Base-by-base conservation (phyloP, 2,113 vertebrate species). In the Oceanodroma tethys region DNA sequence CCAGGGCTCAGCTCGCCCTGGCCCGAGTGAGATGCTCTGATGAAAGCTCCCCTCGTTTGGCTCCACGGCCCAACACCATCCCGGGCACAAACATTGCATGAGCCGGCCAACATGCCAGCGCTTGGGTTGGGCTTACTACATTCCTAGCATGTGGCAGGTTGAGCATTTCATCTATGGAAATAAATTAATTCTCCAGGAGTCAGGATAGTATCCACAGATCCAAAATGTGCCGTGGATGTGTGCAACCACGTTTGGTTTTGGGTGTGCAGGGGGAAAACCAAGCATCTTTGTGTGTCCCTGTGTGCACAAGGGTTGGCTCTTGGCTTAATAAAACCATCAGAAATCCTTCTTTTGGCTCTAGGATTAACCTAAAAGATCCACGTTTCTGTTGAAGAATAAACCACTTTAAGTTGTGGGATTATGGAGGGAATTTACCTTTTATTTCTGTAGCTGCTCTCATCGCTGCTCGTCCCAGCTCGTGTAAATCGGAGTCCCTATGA, bases 391-490 rank as follows among this genome's bases (percentile, higher is more conserved):
- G 80, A 58, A 67, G 84, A 73, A 67, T 42, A 52, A 85, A 88
- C 27, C 7, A 0, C 6, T 75, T 66, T 71, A 71, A 93, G 23
- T 66, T 29, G 18, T 38, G 80, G 91, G 91, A 88, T 93, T 91
- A 88, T 11, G 38, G 71, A 45, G 84, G 70, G 94, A 94, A 88
- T 94, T 94, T 67, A 29, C 66, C 66, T 86, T 90, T 86, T 45
- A 30, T 92, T 90, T 50, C 71, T 38, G 29, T 16, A 74, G 62
- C 78, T 1, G 1, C 15, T 87, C 78, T 78, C 82, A 25, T 25
- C 7, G 3, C 73, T 70, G 73, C 91, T 74, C 56, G 12, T 38
- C 88, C 52, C 73, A 66, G 67, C 88, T 70, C 36, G 4, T 17
- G 83, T 14, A 32, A 60, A 29, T 32, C 2, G 0, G 63, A 85